Conservation (phyloP, 2,888 invertebrate species). For the Cantharis rustica region DNA sequence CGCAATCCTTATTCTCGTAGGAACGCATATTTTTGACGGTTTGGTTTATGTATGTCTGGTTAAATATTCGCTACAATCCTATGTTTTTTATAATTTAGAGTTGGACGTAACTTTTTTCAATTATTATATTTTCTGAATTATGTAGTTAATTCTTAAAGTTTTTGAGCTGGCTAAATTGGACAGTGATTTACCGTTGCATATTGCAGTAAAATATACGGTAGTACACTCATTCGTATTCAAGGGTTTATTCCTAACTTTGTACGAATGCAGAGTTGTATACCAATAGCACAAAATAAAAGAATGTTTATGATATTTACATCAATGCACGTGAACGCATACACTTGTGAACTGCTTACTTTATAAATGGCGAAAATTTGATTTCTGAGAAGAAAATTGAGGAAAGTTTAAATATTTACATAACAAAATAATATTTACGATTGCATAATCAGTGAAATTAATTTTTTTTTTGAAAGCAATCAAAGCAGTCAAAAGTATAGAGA, state of each 20-base stretch:
- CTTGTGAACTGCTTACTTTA: neutral
- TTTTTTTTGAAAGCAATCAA: too few species aligned
- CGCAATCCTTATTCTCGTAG: neutral
- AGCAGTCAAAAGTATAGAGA: too few species aligned
- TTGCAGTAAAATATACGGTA: neutral
- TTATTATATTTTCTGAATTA: neutral
- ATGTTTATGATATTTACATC: neutral
- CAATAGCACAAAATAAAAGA: neutral
- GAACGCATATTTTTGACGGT: neutral
- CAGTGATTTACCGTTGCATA: neutral
- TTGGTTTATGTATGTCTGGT: neutral
- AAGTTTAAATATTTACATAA: neutral
- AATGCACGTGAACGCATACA: neutral
- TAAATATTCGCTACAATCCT: neutral
- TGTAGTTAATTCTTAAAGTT: neutral
- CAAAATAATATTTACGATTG: neutral
- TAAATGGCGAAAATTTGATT: neutral
- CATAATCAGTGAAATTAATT: too few species aligned
- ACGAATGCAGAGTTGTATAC: neutral
- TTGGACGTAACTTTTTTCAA: neutral
- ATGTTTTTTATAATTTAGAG: neutral
- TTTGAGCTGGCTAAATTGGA: neutral
- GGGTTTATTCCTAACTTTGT: neutral
- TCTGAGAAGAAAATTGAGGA: neutral
- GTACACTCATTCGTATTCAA: neutral